phyloP scores from a whole-genome alignment of 2,797 vertebrate genomes.

The Ptychadena robeensis region DNA sequence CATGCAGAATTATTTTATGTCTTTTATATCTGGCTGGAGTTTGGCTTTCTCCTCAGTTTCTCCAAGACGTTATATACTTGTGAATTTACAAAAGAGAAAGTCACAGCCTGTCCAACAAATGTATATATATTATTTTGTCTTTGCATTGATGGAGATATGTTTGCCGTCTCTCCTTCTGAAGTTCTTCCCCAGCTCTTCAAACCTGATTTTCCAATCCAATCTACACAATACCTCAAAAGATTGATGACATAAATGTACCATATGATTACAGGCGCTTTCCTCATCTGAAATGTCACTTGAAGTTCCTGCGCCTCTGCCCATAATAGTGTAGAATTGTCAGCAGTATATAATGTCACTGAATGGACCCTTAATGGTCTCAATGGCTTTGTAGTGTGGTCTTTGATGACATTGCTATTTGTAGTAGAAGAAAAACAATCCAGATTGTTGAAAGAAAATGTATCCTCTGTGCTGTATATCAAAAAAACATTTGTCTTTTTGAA shows the following conservation, averaged over 20 bases:
- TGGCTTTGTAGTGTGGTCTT: slow-evolving; percentile 41
- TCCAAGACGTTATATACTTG: no score
- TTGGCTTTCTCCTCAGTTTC: no score
- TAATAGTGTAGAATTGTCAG: slow-evolving; percentile 22
- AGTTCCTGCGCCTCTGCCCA: neutral
- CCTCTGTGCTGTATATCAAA: slow-evolving; percentile 46
- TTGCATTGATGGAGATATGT: no score
- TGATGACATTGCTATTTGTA: slow-evolving; percentile 36
- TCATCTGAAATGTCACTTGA: slow-evolving; percentile 25
- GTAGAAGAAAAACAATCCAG: slow-evolving; percentile 24
- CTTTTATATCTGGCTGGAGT: no score
- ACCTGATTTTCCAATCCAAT: neutral
- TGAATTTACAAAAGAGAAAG: no score
- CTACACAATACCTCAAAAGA: slow-evolving; percentile 11
- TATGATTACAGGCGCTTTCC: neutral
- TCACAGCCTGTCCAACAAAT: no score
- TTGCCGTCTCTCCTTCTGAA: no score
- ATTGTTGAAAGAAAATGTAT: slow-evolving; percentile 49
- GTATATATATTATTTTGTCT: no score
- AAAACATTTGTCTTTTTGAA: slow-evolving; percentile 48
- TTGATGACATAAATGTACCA: slow-evolving; percentile 1
- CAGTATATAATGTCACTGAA: slow-evolving; percentile 37
- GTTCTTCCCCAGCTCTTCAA: no score
- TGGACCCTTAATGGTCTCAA: slow-evolving; percentile 23
- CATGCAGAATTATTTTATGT: no score